Conservation (phyloP, 2,113 vertebrate species). For the Craseonycteris thonglongyai region DNA sequence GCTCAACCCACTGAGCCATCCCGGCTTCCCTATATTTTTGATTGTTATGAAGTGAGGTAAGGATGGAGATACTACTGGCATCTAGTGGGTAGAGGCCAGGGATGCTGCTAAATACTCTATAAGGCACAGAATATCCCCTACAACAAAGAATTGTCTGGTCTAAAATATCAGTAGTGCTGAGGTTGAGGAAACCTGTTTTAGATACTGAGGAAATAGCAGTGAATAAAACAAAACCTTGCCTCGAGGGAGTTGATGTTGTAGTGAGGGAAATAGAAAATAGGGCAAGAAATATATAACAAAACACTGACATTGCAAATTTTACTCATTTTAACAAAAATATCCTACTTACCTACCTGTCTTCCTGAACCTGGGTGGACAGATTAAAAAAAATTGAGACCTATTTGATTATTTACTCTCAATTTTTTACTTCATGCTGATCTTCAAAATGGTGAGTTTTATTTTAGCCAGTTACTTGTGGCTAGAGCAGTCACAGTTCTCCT, state of each 20-base stretch:
- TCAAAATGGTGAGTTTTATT: conserved; percentile 5
- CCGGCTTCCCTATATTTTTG: too few species aligned
- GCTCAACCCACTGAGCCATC: too few species aligned
- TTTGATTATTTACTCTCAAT: not conserved
- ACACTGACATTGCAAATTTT: not conserved
- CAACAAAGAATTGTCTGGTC: not conserved
- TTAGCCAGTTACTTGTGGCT: not conserved
- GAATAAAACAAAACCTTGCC: not conserved
- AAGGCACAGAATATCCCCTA: accelerated
- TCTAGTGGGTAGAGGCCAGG: not conserved
- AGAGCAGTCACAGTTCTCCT: not conserved
- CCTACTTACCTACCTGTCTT: not conserved
- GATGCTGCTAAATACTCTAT: not conserved
- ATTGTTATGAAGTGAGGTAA: not conserved
- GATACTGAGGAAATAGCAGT: not conserved
- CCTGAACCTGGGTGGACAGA: not conserved
- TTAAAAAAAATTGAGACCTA: not conserved
- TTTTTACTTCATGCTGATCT: not conserved
- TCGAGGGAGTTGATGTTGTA: not conserved
- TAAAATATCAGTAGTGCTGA: not conserved
- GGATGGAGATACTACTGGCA: not conserved
- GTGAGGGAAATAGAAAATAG: not conserved
- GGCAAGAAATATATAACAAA: not conserved
- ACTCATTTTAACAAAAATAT: not conserved
- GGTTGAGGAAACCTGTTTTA: not conserved